A percentile compares a stretch with the other conserved stretches of the same genome.
Conservation (phyloP, 1,140 invertebrate species). For the Eufriesea mexicana region DNA sequence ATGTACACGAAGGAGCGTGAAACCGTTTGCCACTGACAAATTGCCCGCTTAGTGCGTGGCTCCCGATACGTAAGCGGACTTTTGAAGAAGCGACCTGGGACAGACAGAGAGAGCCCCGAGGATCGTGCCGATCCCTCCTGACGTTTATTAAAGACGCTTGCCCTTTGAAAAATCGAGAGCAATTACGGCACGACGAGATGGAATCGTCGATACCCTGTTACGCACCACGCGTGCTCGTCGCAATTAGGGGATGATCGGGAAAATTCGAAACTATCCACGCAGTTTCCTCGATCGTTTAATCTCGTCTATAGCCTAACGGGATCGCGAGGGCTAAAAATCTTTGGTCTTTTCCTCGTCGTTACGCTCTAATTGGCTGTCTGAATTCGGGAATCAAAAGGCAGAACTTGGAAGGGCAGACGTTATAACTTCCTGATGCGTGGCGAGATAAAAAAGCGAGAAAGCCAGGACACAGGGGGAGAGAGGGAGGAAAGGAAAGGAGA, state of each 20-base stretch:
- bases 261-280: background rate
- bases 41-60: constrained; percentile 47
- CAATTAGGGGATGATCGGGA: no score
- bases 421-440: constrained; percentile 68
- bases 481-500: constrained; percentile 9
- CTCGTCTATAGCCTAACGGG: no score
- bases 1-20: constrained; percentile 55
- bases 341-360: constrained; percentile 13
- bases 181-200: background rate
- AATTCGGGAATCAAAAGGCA: constrained; percentile 33
- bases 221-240: no score
- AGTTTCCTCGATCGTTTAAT: no score
- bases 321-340: no score
- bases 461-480: background rate
- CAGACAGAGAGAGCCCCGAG: background rate
- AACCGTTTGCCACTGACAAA: constrained; percentile 56
- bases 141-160: constrained; percentile 11
- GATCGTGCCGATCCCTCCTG: background rate
- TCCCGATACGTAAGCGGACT: constrained; percentile 5
- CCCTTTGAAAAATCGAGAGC: background rate
- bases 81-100: background rate
- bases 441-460: constrained; percentile 69
- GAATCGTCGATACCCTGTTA: background rate
- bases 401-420: constrained; percentile 52
- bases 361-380: constrained; percentile 52